A percentile compares a stretch with the other conserved stretches of the same genome.
These are phyloP conservation scores for Malurus leucopterus DNA, from an alignment of 2,797 vertebrate genomes.

Conservation along the genomic window DNA sequence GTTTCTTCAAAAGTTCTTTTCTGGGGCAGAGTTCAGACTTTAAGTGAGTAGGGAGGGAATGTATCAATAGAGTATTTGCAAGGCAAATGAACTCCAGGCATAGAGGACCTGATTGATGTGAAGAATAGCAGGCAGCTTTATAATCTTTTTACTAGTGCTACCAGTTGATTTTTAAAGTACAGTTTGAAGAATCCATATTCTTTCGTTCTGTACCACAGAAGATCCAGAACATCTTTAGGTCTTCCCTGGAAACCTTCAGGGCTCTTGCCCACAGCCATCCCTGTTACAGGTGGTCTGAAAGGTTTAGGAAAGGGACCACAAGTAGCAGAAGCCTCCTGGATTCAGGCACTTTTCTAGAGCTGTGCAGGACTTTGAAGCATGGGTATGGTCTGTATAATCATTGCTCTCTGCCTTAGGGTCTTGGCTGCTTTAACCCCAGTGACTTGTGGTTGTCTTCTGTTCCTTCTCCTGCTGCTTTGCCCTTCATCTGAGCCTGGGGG, in stretches of 20 bases:
- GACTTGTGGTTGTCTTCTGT: background rate
- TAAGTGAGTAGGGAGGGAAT: background rate
- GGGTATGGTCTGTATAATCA: background rate
- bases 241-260: background rate
- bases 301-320: background rate
- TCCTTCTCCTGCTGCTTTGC: background rate
- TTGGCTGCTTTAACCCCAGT: background rate
- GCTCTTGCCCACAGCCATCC: background rate
- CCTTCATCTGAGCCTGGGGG: background rate
- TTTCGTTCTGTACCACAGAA: background rate
- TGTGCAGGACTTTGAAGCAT: background rate
- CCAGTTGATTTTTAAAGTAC: background rate
- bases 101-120: background rate
- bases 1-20: conserved; percentile 16
- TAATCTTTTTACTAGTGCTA: background rate
- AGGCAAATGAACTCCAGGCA: conserved; percentile 38
- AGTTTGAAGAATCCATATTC: background rate
- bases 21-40: background rate
- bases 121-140: background rate
- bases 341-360: background rate
- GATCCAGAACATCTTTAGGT: background rate
- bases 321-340: background rate
- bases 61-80: conserved; percentile 40
- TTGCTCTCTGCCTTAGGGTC: accelerated
- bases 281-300: accelerated